Conservation (phyloP, 2,797 vertebrate genomes). For the Lepus oiostolus region DNA sequence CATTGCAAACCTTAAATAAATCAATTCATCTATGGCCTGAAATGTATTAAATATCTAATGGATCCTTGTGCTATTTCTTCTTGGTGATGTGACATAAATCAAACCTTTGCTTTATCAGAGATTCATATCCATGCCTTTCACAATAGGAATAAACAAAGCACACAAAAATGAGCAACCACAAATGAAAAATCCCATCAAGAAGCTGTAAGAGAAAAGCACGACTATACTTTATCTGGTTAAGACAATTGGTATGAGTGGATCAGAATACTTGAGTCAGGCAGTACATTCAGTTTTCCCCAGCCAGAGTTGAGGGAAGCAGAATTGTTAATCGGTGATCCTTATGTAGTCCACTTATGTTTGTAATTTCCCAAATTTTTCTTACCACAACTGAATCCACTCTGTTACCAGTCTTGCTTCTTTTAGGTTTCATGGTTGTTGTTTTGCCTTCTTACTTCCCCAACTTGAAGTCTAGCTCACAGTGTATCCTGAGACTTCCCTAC, state of each 20-base stretch:
- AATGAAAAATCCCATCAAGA: background rate
- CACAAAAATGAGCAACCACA: background rate
- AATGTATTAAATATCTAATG: background rate
- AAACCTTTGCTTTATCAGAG: background rate
- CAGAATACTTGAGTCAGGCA: background rate
- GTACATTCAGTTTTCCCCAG: background rate
- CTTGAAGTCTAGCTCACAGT: background rate
- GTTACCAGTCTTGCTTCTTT: background rate
- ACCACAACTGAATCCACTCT: background rate
- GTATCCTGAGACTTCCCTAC: background rate
- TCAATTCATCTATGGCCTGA: background rate
- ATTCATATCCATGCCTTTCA: slow-evolving; percentile 12
- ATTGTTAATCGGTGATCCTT: background rate
- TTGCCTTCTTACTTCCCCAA: background rate
- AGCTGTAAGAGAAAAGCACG: background rate
- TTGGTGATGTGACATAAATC: background rate
- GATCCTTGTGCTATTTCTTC: background rate
- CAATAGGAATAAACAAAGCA: background rate
- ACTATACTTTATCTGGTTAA: background rate
- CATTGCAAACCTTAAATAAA: slow-evolving; percentile 27
- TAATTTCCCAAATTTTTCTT: background rate
- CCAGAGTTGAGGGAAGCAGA: background rate
- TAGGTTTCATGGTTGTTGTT: no score
- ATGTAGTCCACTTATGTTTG: background rate
- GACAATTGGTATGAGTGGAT: background rate